These are phyloP conservation scores for Pterobdella sp. DNA, from an alignment of 2,888 invertebrate species.

Conservation along the genomic window DNA sequence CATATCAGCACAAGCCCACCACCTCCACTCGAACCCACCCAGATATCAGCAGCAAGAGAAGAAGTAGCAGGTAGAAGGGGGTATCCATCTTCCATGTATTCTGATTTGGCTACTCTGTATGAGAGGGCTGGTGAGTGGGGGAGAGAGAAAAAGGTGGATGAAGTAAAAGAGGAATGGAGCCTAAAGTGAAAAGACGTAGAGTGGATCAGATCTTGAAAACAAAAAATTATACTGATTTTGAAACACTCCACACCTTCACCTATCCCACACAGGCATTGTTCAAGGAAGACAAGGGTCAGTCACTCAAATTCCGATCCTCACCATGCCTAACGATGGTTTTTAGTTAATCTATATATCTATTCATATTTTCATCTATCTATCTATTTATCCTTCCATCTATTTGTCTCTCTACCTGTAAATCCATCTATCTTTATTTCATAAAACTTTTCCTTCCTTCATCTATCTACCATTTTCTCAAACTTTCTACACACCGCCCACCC, in stretches of 20 bases:
- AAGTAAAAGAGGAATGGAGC: no score
- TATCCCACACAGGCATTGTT: conserved; percentile 72
- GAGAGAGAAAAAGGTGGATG: no score
- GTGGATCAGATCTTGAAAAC: no score
- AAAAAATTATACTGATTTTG: no score
- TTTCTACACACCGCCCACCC: not conserved
- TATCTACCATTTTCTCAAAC: not conserved
- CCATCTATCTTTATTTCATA: not conserved
- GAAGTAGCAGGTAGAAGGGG: conserved; percentile 99
- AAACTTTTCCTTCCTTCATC: not conserved
- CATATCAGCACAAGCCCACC: no score
- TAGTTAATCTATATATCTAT: not conserved
- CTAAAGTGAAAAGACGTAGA: no score
- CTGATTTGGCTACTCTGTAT: conserved; percentile 99
- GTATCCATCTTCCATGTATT: conserved; percentile 99
- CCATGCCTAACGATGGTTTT: conserved; percentile 93
- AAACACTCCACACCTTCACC: no score
- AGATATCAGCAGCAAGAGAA: conserved; percentile 90
- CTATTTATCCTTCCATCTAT: not conserved
- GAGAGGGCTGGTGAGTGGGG: conserved; percentile 71
- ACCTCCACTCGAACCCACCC: not conserved
- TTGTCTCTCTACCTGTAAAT: not conserved
- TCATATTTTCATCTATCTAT: not conserved
- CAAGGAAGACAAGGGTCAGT: conserved; percentile 98
- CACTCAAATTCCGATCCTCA: conserved; percentile 97